Evolutionary conservation across 2,888 invertebrate genomes (phyloP).

Genomic region (Noctua fimbriata): DNA sequence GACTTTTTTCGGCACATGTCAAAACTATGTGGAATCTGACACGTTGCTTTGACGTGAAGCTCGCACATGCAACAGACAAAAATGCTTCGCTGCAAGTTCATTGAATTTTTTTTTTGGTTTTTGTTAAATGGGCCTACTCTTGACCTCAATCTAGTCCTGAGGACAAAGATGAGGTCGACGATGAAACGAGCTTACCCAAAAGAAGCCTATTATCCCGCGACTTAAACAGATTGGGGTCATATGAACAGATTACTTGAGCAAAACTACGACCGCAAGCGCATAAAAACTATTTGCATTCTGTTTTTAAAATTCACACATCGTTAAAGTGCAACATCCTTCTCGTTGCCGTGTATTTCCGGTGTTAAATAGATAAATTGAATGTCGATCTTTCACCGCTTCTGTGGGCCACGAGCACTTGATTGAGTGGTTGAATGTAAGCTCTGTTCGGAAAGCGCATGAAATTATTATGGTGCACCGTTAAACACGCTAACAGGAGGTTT

Average conservation of each 20-base stretch:
- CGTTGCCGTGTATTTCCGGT: constrained; percentile 17
- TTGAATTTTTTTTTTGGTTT: neutral
- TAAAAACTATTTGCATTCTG: constrained; percentile 1
- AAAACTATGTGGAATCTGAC: neutral
- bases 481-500: constrained; percentile 24
- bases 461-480: constrained; percentile 46
- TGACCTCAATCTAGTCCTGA: no score
- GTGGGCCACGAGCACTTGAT: constrained; percentile 30
- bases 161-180: no score
- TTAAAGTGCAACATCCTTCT: constrained; percentile 21
- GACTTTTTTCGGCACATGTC: neutral
- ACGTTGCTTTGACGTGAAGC: neutral
- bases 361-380: constrained; percentile 33
- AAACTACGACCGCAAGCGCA: neutral
- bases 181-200: no score
- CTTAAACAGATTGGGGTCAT: no score
- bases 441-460: constrained; percentile 30
- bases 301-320: constrained; percentile 7
- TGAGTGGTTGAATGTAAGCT: constrained; percentile 34
- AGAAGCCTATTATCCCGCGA: no score
- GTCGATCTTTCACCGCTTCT: constrained; percentile 10
- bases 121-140: no score
- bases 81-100: neutral
- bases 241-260: neutral
- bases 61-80: neutral